These are phyloP conservation scores for Drosophila formosana DNA, from an alignment of 2,888 invertebrate genomes.

Conservation along the genomic window DNA sequence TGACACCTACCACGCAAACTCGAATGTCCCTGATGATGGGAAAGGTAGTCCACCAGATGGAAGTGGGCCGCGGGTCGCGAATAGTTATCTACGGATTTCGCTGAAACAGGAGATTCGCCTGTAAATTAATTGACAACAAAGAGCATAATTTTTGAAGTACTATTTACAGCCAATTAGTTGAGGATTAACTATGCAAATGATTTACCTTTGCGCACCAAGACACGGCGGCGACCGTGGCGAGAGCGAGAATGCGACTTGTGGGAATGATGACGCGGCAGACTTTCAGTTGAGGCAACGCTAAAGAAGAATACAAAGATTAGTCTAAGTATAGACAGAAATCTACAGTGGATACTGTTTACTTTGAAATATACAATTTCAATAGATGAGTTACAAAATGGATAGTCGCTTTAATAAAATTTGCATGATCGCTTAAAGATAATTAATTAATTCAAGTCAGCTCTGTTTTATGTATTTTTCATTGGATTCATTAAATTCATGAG, in stretches of 20 bases:
- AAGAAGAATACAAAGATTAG: not conserved
- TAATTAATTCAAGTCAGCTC: too few species aligned
- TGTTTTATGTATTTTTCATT: too few species aligned
- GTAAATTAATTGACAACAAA: conserved; percentile 62
- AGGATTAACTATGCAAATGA: conserved; percentile 3
- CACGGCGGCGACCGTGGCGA: conserved; percentile 48
- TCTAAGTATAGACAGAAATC: not conserved
- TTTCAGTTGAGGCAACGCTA: conserved; percentile 22
- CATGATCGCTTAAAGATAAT: not conserved
- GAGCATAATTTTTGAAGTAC: conserved; percentile 24
- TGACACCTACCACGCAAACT: conserved; percentile 62
- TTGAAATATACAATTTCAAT: not conserved
- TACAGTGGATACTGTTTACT: too few species aligned
- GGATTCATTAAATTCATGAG: too few species aligned
- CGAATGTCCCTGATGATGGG: conserved; percentile 52
- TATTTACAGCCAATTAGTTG: conserved; percentile 53
- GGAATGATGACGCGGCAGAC: conserved; percentile 21
- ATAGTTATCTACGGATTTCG: conserved; percentile 63
- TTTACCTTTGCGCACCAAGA: conserved; percentile 66
- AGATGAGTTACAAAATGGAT: too few species aligned
- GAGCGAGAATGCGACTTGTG: conserved; percentile 28
- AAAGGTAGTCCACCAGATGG: conserved; percentile 73
- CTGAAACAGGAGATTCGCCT: conserved; percentile 83
- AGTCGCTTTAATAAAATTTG: too few species aligned
- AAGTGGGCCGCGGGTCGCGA: conserved; percentile 81